Base-by-base conservation (phyloP, 2,113 vertebrate genomes). In the Perca schrenkii region DNA sequence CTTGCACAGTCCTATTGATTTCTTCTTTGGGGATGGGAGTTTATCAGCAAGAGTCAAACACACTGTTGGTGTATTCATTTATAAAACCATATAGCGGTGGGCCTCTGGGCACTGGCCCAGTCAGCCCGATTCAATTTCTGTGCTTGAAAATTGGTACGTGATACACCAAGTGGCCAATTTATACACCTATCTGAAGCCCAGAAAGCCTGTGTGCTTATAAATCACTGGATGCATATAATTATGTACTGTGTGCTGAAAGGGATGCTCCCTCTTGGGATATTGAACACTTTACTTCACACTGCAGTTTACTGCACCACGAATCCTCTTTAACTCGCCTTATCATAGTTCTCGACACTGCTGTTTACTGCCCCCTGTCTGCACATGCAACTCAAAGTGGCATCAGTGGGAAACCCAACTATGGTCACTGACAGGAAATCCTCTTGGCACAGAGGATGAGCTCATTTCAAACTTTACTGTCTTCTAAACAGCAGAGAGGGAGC, bases 151-250 rank as follows among this genome's bases (percentile, higher is more conserved):
- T 79, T 56, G 68, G 72, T 76, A 70, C 46, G 28, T 57, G 73
- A 82, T 83, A 65, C 72, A 82, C 68, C 75, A 74, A 73, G 68
- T 66, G 49, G 57, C 77, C 82, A 70, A 85, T 89, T 85, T 83
- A 82, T 85, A 84, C 68, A 91, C 34, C 67, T 86, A 74, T 82
- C 71, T 79, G 85, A 74, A 79, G 63, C 80, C 28, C 61, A 28
- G 63, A 79, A 76, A 81, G 80, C 22, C 43, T 64, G 16, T 56
- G 62, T 72, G 60, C 74, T 79, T 80, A 43, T 88, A 90, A 89
- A 88, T 90, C 86, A 87, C 77, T 25, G 63, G 72, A 87, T 84
- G 86, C 77, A 88, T 86, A 80, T 60, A 81, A 87, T 92, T 81
- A 90, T 77, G 65, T 60, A 43, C 76, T 63, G 25, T 77, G 49